phyloP scores from a whole-genome alignment of 2,113 vertebrate genomes.

The Rhinoderma darwinii region DNA sequence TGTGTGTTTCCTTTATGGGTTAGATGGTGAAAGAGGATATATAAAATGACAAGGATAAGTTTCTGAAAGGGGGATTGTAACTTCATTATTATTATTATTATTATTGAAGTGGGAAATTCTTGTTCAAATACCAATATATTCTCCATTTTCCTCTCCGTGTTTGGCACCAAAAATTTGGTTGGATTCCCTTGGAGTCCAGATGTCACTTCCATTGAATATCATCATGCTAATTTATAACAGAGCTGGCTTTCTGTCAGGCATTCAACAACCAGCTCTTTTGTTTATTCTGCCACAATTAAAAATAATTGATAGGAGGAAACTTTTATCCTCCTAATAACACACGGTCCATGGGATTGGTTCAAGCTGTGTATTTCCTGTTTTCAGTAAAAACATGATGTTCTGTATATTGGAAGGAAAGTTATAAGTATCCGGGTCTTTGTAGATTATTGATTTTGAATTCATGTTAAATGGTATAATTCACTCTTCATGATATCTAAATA shows the following conservation, averaged over 20 bases:
- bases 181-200: slow-evolving; percentile 49
- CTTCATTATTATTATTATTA: slow-evolving; percentile 40
- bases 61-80: slow-evolving; percentile 6
- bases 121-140: slow-evolving; percentile 53
- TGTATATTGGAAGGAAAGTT: neutral
- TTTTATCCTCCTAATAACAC: slow-evolving; percentile 28
- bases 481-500: neutral
- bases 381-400: slow-evolving; percentile 16
- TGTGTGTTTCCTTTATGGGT: neutral
- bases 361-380: neutral
- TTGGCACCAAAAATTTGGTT: slow-evolving; percentile 37
- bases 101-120: slow-evolving; percentile 42
- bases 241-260: slow-evolving; percentile 27
- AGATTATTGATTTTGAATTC: neutral
- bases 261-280: slow-evolving; percentile 36
- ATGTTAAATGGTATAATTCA: neutral
- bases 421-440: neutral
- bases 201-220: slow-evolving; percentile 56
- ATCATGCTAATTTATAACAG: slow-evolving; percentile 36
- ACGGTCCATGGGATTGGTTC: neutral
- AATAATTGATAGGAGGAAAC: slow-evolving; percentile 51
- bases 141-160: slow-evolving; percentile 24
- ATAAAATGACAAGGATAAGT: neutral
- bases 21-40: neutral
- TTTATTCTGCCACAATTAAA: slow-evolving; percentile 57